phyloP scores from a whole-genome alignment of 2,888 invertebrate species.

The Julus scanicus region DNA sequence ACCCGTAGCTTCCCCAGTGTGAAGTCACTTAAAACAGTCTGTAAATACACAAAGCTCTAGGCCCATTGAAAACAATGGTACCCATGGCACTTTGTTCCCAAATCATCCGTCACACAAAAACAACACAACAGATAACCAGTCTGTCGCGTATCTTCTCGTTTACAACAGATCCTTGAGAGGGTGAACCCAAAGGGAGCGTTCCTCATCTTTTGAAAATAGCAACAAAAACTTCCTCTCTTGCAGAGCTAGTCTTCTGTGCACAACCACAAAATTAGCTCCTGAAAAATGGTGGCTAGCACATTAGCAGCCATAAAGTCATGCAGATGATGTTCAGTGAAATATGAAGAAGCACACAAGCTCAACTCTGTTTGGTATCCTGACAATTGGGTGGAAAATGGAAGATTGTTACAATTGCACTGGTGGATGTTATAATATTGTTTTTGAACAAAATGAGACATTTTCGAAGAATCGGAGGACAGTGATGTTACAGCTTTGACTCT shows the following conservation, averaged over 20 bases:
- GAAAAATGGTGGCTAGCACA: slow-evolving; percentile 9
- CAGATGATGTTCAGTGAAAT: not conserved
- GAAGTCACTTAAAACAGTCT: slow-evolving; percentile 47
- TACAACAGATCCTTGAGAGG: not conserved
- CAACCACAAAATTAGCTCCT: not conserved
- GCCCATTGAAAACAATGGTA: slow-evolving; percentile 46
- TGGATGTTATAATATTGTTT: not conserved
- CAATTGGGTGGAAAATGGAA: slow-evolving; percentile 16
- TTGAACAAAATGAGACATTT: not conserved
- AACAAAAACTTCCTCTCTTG: not conserved
- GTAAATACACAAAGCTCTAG: slow-evolving; percentile 43
- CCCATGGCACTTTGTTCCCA: slow-evolving; percentile 41
- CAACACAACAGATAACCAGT: not conserved
- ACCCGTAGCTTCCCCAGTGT: not conserved
- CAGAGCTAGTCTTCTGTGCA: not conserved
- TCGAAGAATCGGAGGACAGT: too few relatives aligned
- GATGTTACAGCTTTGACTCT: too few relatives aligned
- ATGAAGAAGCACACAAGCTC: not conserved
- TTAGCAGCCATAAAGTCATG: slow-evolving; percentile 13
- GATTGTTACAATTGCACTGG: not conserved
- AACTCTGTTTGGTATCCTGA: not conserved
- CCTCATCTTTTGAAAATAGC: not conserved
- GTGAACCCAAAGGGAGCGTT: not conserved
- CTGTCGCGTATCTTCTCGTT: not conserved
- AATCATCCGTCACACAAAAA: not conserved